Evolutionary conservation across 2,888 invertebrate genomes (phyloP), one percentile per base, ranked within the genome.

Genomic region (Pachycephus smyrnensis): DNA sequence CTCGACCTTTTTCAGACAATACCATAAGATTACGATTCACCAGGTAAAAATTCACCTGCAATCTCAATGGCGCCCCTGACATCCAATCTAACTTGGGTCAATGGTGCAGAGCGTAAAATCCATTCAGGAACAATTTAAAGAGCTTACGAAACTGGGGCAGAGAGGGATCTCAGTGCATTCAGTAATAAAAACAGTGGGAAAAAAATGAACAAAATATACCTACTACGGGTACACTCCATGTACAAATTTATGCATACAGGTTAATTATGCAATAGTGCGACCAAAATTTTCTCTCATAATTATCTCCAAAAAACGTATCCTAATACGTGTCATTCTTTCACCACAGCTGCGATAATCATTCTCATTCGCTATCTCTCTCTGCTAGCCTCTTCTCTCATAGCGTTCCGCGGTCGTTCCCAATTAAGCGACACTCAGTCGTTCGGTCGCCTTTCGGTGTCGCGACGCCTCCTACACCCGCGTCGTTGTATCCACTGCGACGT

Each of bases 241-340:
- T 55, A 55, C 23, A 55, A 55, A 36, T 23, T 33, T 30, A 15
- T n/a, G 31, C 37, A 74, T 11, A 11, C 11, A 35, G 35, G n/a
- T 36, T 23, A 11, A 15, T 11, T 35, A 23, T 74, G 31, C 36
- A 74, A 11, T 30, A 30, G n/a, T n/a, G 4, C 37, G 11, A 3
- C 32, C 36, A 37, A 33, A 74, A 74, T 9, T 74, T 35, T 3
- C 74, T 74, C 37, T 23, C n/a, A 15, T 37, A 36, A 80, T 80
- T 80, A 80, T 80, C 78, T 80, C 77, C 75, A 77, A 79, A 79
- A 77, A 77, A 80, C 77, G 71, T 71, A 30, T 71, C 30, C 71
- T 77, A 32, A 33, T 9, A 36, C 30, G 36, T 74, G 36, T 12
- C 12, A 55, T 55, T 55, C 55, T 23, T 55, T 55, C 23, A 23